Percentiles rank a stretch among this genome's conserved stretches.
phyloP scores from a whole-genome alignment of 1,140 invertebrate genomes.

The Drosophila subobscura region DNA sequence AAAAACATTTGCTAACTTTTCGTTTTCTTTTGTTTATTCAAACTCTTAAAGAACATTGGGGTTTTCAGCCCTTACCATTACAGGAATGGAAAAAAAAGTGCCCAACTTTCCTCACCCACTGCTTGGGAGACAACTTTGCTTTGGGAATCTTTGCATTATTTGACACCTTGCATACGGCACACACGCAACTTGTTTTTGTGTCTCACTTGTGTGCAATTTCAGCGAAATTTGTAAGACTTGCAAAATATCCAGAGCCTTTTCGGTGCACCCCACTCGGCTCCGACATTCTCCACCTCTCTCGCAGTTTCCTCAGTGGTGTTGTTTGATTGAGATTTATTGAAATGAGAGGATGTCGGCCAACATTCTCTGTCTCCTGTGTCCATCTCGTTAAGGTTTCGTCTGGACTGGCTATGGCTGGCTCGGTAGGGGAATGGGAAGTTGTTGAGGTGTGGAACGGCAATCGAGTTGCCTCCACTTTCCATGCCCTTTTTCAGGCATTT shows the following conservation, averaged over 20 bases:
- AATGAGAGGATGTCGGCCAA: conserved; percentile 26
- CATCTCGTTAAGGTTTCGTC: no score
- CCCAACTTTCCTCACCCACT: conserved; percentile 12
- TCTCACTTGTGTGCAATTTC: conserved; percentile 8
- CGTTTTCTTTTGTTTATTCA: no score
- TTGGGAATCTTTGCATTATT: conserved; percentile 26
- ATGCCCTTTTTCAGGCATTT: no score
- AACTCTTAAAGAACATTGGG: no score
- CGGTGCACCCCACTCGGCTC: not conserved
- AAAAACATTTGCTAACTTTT: no score
- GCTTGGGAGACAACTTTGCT: conserved; percentile 1
- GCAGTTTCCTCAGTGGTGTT: conserved; percentile 9
- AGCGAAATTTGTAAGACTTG: conserved; percentile 38
- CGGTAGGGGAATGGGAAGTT: no score
- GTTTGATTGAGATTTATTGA: conserved; percentile 44
- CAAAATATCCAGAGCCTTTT: not conserved
- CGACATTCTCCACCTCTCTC: conserved; percentile 10
- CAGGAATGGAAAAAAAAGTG: conserved; percentile 11
- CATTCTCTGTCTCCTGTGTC: conserved; percentile 15
- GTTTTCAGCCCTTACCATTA: conserved; percentile 2
- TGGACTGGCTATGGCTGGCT: no score
- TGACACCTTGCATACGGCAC: conserved; percentile 36
- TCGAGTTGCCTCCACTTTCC: no score
- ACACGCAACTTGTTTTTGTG: conserved; percentile 23
- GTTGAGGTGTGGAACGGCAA: no score